Evolutionary conservation across 2,113 vertebrate genomes (phyloP).

Genomic region (Menura novaehollandiae): DNA sequence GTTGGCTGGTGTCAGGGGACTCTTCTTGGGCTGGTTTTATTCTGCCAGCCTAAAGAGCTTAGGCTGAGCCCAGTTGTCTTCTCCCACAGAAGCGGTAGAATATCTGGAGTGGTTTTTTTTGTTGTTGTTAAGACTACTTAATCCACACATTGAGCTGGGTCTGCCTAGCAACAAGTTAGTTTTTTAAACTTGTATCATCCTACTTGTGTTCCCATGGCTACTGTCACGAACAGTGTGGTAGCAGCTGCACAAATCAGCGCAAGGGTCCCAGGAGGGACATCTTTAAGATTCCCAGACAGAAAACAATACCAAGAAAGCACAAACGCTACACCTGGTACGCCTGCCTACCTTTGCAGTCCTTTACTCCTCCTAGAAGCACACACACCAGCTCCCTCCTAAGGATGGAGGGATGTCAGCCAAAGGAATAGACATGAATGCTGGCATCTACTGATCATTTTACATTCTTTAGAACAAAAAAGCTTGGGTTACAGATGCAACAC

Average conservation of each 20-base stretch:
- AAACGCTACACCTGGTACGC: background rate
- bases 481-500: background rate
- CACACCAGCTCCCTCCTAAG: background rate
- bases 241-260: slow-evolving; percentile 64
- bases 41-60: background rate
- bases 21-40: background rate
- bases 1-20: background rate
- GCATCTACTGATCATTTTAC: background rate
- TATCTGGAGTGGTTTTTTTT: background rate
- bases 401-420: background rate
- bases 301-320: slow-evolving; percentile 1
- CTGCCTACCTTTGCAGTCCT: background rate
- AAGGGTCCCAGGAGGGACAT: slow-evolving; percentile 56
- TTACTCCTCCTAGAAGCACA: background rate
- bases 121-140: slow-evolving; percentile 44
- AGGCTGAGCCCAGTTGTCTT: background rate
- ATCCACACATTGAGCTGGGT: slow-evolving; percentile 41
- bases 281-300: slow-evolving; percentile 50
- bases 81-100: background rate
- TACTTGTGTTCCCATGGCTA: slow-evolving; percentile 76
- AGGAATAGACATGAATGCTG: background rate
- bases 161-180: slow-evolving; percentile 75
- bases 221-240: slow-evolving; percentile 52
- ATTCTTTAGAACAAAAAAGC: background rate
- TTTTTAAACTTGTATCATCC: slow-evolving; percentile 71